These are phyloP conservation scores for Rugalucina vietnamica DNA, from an alignment of 2,888 invertebrate genomes.

Conservation along the genomic window DNA sequence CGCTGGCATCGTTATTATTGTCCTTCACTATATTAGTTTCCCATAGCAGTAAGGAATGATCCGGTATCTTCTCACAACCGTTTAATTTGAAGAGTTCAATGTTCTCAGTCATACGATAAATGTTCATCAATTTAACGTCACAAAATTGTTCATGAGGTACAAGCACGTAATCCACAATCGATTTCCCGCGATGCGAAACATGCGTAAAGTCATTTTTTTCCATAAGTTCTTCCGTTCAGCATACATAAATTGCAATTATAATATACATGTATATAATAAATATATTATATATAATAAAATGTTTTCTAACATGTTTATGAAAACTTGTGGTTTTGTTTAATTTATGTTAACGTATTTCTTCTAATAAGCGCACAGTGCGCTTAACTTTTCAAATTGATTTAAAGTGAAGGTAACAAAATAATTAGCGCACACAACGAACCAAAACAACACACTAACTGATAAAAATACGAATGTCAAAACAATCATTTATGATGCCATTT, in stretches of 20 bases:
- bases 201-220: constrained; percentile 21
- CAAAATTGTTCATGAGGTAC: constrained; percentile 15
- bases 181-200: constrained; percentile 10
- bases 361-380: no score
- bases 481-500: no score
- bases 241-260: constrained; percentile 28
- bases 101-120: constrained; percentile 19
- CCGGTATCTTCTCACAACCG: constrained; percentile 24
- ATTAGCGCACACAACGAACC: no score
- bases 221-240: constrained; percentile 31
- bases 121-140: constrained; percentile 3
- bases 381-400: no score
- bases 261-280: no score
- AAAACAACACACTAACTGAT: no score
- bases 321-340: no score
- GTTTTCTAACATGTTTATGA: no score
- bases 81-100: constrained; percentile 5
- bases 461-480: no score
- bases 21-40: not conserved
- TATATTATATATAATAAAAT: no score
- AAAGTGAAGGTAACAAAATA: no score
- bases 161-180: not conserved
- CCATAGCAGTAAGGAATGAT: constrained; percentile 10
- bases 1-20: not conserved
- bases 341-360: no score